phyloP scores from a whole-genome alignment of 1,140 invertebrate species.

The Lycorma delicatula region DNA sequence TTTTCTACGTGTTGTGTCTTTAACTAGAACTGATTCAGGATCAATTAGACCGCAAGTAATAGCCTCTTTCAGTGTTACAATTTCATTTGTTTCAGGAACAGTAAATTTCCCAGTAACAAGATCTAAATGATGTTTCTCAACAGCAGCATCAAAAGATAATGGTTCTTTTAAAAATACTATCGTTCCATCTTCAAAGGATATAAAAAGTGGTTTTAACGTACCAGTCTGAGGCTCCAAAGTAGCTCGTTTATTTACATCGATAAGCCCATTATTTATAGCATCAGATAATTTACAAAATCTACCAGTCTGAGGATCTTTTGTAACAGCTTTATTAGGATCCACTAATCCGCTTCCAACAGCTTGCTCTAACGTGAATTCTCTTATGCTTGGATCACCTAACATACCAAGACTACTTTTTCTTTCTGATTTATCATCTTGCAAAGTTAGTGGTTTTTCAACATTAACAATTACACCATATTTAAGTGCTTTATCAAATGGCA shows the following conservation, averaged over 20 bases:
- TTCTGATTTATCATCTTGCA: slow-evolving; percentile 47
- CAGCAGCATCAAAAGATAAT: slow-evolving; percentile 63
- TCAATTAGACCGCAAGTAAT: slow-evolving; percentile 73
- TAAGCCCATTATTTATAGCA: slow-evolving; percentile 58
- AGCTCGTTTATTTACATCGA: slow-evolving; percentile 57
- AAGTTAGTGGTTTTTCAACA: slow-evolving; percentile 57
- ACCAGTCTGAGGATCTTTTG: slow-evolving; percentile 68
- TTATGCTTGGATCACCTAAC: slow-evolving; percentile 41
- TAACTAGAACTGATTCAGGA: slow-evolving; percentile 76
- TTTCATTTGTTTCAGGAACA: slow-evolving; percentile 59
- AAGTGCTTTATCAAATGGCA: slow-evolving; percentile 63
- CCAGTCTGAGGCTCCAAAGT: slow-evolving; percentile 56
- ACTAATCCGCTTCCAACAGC: slow-evolving; percentile 67
- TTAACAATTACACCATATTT: slow-evolving; percentile 63
- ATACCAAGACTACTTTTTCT: slow-evolving; percentile 42
- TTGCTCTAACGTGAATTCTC: slow-evolving; percentile 67
- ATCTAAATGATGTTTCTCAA: slow-evolving; percentile 62
- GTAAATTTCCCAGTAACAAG: slow-evolving; percentile 62
- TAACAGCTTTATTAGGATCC: slow-evolving; percentile 61
- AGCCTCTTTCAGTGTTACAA: slow-evolving; percentile 75
- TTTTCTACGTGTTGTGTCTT: slow-evolving; percentile 73
- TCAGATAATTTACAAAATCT: slow-evolving; percentile 60
- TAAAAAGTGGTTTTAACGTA: slow-evolving; percentile 53
- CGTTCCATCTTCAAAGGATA: slow-evolving; percentile 63
- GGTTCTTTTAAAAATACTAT: slow-evolving; percentile 62